Evolutionary conservation across 2,797 vertebrate genomes (phyloP).

Genomic region (Numenius phaeopus): DNA sequence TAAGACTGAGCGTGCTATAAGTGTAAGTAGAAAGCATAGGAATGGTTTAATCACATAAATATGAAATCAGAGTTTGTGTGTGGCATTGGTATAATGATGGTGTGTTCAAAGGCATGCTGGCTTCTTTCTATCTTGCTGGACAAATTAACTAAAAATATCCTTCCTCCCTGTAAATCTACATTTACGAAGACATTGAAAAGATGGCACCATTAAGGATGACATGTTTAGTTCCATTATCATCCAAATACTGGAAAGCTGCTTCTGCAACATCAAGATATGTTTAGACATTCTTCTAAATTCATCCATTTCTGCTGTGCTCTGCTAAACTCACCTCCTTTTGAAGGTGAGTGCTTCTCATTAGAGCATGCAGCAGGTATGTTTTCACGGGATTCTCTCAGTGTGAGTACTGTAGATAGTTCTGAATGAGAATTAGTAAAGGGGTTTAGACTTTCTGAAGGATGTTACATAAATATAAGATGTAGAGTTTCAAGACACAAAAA

Average conservation of each 20-base stretch:
- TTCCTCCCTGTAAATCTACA: neutral
- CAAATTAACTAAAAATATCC: neutral
- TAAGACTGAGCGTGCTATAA: neutral
- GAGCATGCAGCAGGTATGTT: neutral
- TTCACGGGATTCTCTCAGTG: neutral
- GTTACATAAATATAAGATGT: neutral
- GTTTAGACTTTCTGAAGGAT: neutral
- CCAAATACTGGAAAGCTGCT: neutral
- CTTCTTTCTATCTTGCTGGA: neutral
- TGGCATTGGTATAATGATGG: neutral
- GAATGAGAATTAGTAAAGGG: neutral
- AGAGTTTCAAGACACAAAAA: neutral
- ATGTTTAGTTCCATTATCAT: neutral
- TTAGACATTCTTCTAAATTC: neutral
- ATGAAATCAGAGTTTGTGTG: neutral
- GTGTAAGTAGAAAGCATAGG: neutral
- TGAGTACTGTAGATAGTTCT: neutral
- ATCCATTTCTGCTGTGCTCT: neutral
- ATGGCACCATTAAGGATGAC: neutral
- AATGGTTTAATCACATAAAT: neutral
- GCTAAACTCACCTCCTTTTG: neutral
- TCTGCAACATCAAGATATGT: neutral
- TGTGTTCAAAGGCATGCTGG: neutral
- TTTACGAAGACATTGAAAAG: neutral
- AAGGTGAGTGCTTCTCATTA: neutral